These are phyloP conservation scores for Amphipyra tragopoginis DNA, from an alignment of 2,888 invertebrate species.

Conservation along the genomic window DNA sequence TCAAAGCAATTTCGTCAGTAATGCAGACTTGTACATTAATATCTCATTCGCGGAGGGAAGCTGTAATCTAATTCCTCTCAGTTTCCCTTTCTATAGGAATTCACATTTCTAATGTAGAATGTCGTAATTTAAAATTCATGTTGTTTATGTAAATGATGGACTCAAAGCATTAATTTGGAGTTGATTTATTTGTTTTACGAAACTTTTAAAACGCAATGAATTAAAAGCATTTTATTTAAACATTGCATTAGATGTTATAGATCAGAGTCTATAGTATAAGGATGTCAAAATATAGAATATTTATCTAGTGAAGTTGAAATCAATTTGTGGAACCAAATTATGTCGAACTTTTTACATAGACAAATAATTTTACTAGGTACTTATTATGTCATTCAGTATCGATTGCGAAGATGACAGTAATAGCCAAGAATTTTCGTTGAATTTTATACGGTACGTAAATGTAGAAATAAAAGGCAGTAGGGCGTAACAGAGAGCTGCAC, in stretches of 20 bases:
- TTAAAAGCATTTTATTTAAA: too few species aligned
- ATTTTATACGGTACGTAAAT: conserved; percentile 61
- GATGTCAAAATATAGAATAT: too few species aligned
- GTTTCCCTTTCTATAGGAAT: conserved; percentile 42
- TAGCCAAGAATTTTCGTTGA: conserved; percentile 25
- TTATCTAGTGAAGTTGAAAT: too few species aligned
- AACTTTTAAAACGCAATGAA: conserved; percentile 19
- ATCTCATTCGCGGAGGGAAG: conserved; percentile 68
- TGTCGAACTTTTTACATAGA: too few species aligned
- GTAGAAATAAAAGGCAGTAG: conserved; percentile 77
- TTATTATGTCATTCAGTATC: neutral
- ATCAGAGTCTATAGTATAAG: too few species aligned
- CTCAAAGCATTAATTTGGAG: conserved; percentile 23
- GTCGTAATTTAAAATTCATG: conserved; percentile 38
- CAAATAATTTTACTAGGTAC: neutral
- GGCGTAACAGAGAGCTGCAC: conserved; percentile 73
- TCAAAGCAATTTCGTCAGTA: conserved; percentile 78
- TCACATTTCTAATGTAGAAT: conserved; percentile 35
- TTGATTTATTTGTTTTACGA: conserved; percentile 30
- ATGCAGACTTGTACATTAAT: conserved; percentile 71
- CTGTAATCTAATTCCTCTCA: conserved; percentile 68
- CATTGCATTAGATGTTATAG: too few species aligned
- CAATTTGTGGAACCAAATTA: too few species aligned
- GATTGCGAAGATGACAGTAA: conserved; percentile 27
- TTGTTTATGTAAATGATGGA: conserved; percentile 41